A percentile compares a stretch with the other conserved stretches of the same genome.
These are phyloP conservation scores for Monodelphis domestica DNA, from an alignment of 2,797 vertebrate genomes.

Conservation along the genomic window DNA sequence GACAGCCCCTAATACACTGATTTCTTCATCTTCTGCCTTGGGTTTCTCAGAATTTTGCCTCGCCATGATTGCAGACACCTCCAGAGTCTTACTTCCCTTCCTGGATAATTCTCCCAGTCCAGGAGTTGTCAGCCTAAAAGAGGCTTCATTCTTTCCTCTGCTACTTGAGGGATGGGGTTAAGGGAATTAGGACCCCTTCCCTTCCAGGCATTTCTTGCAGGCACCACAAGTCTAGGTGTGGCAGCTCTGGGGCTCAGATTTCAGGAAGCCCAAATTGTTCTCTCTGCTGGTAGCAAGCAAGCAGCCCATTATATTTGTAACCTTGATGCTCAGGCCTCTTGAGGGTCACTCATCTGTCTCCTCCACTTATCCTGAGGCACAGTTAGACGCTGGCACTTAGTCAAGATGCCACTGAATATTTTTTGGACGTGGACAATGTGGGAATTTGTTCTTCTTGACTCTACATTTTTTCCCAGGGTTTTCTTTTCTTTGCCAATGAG, in stretches of 20 bases:
- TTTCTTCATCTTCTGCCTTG: neutral
- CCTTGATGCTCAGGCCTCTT: neutral
- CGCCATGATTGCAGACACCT: neutral
- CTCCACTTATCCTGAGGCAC: neutral
- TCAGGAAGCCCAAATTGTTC: neutral
- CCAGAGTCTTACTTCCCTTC: neutral
- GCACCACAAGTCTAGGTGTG: neutral
- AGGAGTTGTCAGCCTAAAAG: neutral
- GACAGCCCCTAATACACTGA: neutral
- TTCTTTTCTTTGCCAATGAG: neutral
- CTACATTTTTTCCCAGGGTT: neutral
- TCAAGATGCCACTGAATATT: neutral
- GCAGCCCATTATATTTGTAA: neutral
- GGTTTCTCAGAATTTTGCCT: neutral
- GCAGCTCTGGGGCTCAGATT: neutral
- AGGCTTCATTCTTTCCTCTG: neutral
- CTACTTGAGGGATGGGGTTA: neutral
- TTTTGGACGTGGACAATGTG: neutral
- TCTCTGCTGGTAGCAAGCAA: neutral
- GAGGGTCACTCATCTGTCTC: neutral
- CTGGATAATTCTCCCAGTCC: neutral
- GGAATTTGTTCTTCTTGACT: neutral
- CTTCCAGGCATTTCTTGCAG: neutral
- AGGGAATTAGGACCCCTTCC: neutral
- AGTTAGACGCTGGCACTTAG: neutral